These are phyloP conservation scores for Myiothlypis coronata DNA, from an alignment of 2,797 vertebrate genomes.

Conservation along the genomic window DNA sequence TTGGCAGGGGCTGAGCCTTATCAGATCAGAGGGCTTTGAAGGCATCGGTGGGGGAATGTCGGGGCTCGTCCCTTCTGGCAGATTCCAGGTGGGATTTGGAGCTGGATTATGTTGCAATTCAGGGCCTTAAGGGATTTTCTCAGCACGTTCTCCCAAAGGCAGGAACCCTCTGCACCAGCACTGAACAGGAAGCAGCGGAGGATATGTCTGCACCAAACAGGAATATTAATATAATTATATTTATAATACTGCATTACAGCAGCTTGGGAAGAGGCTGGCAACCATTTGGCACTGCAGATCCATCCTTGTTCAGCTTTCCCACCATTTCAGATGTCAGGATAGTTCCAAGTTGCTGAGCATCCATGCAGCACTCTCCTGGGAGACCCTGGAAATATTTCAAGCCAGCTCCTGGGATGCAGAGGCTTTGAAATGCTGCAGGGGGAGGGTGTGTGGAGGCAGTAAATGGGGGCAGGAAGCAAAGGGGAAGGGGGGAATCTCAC, in stretches of 20 bases:
- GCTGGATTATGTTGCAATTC: neutral
- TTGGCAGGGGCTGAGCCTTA: neutral
- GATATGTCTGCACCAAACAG: rapidly evolving
- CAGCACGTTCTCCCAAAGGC: neutral
- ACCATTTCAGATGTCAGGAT: neutral
- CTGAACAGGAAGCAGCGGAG: rapidly evolving
- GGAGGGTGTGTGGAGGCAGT: neutral
- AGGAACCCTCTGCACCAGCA: neutral
- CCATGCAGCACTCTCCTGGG: rapidly evolving
- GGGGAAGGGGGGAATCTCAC: neutral
- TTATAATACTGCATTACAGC: neutral
- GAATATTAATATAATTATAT: neutral
- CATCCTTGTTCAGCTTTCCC: neutral
- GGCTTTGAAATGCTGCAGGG: neutral
- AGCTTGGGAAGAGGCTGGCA: neutral
- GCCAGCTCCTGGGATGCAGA: rapidly evolving
- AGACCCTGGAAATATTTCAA: neutral
- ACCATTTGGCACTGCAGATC: neutral
- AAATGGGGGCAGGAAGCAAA: neutral
- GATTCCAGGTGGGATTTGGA: conserved; percentile 45
- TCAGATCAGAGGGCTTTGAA: conserved; percentile 12
- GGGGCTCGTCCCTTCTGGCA: neutral
- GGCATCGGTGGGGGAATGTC: neutral
- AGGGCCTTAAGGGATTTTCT: conserved; percentile 15
- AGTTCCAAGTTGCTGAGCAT: rapidly evolving